Conservation (phyloP, 2,888 invertebrate genomes). For the Eristalis intricaria region DNA sequence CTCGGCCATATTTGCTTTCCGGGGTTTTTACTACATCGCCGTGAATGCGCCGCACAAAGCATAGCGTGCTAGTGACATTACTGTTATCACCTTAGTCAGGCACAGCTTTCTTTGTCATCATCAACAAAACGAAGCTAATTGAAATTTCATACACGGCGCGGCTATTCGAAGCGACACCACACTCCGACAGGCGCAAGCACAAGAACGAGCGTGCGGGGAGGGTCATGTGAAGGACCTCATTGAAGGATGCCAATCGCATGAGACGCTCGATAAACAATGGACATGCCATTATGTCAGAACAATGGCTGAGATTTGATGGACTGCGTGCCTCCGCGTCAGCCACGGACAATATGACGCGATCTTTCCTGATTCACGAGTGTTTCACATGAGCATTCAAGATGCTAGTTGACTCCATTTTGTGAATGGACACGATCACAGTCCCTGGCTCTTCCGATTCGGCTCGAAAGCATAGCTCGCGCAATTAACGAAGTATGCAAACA, state of each 20-base stretch:
- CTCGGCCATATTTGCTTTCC: conserved; percentile 15
- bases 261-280: not conserved
- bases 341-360: not conserved
- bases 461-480: not conserved
- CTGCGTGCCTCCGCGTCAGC: not conserved
- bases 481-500: not conserved
- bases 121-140: conserved; percentile 24
- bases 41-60: not conserved
- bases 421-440: not conserved
- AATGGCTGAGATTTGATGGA: not conserved
- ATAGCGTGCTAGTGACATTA: conserved; percentile 14
- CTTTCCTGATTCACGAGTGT: not conserved
- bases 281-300: not conserved
- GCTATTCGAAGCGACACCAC: not conserved
- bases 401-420: not conserved
- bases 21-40: conserved; percentile 8
- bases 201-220: not conserved
- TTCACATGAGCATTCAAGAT: not conserved
- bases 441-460: not conserved
- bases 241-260: not conserved
- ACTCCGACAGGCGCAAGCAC: not conserved
- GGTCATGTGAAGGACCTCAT: not conserved
- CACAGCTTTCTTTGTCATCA: conserved; percentile 35
- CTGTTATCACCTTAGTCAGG: conserved; percentile 40
- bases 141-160: conserved; percentile 11